Evolutionary conservation across 2,113 vertebrate species (phyloP).

Genomic region (Lontra canadensis): DNA sequence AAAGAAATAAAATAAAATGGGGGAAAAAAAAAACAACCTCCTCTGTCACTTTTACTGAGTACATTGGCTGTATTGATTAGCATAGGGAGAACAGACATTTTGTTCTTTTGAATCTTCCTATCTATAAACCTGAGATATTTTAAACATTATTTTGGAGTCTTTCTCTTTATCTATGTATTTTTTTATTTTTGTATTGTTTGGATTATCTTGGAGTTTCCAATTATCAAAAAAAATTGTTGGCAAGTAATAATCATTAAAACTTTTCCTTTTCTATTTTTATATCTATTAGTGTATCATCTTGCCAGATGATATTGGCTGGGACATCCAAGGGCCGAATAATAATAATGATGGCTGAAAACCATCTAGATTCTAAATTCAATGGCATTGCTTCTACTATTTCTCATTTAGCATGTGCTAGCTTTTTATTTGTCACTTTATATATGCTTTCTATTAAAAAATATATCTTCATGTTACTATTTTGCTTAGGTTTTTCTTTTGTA

Average conservation of each 20-base stretch:
- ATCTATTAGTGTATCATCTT: not conserved
- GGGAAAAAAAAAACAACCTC: too few relatives aligned
- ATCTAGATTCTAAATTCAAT: not conserved
- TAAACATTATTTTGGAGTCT: not conserved
- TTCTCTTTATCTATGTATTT: not conserved
- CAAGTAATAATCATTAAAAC: not conserved
- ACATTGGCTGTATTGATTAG: not conserved
- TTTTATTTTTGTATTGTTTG: not conserved
- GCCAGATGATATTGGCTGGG: not conserved
- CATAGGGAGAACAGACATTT: not conserved
- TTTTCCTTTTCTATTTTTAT: not conserved
- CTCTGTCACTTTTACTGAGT: not conserved
- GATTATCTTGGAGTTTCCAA: not conserved
- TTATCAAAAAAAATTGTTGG: not conserved
- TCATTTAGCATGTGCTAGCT: not conserved
- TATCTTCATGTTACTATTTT: not conserved
- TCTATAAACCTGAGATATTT: not conserved
- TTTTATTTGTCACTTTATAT: not conserved
- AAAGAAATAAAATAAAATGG: too few relatives aligned
- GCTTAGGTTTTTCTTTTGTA: not conserved
- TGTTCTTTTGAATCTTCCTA: not conserved
- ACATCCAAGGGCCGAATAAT: not conserved
- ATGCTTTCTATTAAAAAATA: not conserved
- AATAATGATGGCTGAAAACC: not conserved
- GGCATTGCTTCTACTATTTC: not conserved